Conservation (phyloP, 2,113 vertebrate genomes). For the Serilophus lunatus region DNA sequence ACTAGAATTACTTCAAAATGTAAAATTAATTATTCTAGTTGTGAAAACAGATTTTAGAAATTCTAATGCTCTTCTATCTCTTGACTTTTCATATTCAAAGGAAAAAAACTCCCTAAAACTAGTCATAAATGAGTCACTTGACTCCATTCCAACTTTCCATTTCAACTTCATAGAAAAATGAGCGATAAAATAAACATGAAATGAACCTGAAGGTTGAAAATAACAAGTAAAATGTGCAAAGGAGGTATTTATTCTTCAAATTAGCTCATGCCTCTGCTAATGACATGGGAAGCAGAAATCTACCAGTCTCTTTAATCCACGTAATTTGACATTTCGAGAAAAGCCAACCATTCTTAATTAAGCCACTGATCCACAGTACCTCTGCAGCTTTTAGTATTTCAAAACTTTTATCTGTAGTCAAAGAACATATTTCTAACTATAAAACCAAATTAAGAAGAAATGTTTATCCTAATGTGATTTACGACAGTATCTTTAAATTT, state of each 20-base stretch:
- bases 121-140: neutral
- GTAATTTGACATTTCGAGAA: constrained; percentile 22
- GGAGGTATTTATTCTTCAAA: neutral
- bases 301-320: neutral
- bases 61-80: neutral
- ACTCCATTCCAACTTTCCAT: neutral
- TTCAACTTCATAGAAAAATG: neutral
- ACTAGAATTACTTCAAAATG: neutral
- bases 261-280: neutral
- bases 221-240: neutral
- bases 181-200: neutral
- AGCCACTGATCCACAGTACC: neutral
- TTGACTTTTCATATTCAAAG: neutral
- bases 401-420: neutral
- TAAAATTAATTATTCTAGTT: neutral
- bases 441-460: neutral
- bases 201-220: neutral
- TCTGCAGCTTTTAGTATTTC: neutral
- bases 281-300: neutral
- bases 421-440: neutral
- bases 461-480: neutral
- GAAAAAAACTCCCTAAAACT: neutral
- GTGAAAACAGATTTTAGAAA: neutral
- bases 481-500: neutral
- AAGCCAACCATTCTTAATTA: constrained; percentile 9